These are phyloP conservation scores for Troilus luridus DNA, from an alignment of 2,888 invertebrate species.

Conservation along the genomic window DNA sequence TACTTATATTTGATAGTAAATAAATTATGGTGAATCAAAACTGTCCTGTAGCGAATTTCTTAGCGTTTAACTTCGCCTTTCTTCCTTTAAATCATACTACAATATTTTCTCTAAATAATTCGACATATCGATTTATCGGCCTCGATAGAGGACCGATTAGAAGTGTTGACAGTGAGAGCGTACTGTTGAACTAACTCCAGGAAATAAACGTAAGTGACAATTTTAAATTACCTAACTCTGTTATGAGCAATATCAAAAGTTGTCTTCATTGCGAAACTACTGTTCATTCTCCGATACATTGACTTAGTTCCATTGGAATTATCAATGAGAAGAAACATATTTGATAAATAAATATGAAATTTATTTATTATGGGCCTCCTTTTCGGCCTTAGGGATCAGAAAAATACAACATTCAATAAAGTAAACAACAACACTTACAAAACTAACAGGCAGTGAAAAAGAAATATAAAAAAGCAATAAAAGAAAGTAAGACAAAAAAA, in stretches of 20 bases:
- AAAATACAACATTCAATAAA: too few species aligned
- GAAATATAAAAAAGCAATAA: too few species aligned
- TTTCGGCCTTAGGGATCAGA: too few species aligned
- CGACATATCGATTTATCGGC: neutral
- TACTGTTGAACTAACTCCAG: neutral
- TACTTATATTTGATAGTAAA: neutral
- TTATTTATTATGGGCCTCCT: too few species aligned
- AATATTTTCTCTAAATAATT: neutral
- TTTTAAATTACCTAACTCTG: neutral
- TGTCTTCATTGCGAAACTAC: neutral
- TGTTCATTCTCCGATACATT: neutral
- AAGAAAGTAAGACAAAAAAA: too few species aligned
- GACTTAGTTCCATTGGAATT: too few species aligned
- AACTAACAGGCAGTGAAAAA: too few species aligned
- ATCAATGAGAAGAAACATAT: too few species aligned
- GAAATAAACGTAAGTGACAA: neutral
- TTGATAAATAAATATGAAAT: too few species aligned
- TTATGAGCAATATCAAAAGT: neutral
- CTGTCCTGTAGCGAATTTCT: neutral
- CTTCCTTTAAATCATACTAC: neutral
- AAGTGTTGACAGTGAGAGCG: neutral
- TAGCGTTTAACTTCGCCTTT: neutral
- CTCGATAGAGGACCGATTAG: neutral
- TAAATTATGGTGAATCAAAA: neutral
- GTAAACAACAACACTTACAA: too few species aligned